These are phyloP conservation scores for Diabrotica virgifera DNA, from an alignment of 1,140 invertebrate species.

Conservation along the genomic window DNA sequence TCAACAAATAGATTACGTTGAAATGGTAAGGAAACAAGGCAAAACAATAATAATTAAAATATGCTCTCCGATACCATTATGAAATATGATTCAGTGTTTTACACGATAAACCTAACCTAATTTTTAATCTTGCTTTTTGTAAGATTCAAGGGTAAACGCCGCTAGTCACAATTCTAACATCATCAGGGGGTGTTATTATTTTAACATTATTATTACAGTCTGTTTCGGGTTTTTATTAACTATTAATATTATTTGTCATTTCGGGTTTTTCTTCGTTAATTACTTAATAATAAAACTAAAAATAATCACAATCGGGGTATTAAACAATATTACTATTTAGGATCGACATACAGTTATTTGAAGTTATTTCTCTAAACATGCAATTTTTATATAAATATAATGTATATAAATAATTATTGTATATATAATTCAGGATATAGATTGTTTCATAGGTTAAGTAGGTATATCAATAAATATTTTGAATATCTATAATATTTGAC, in stretches of 20 bases:
- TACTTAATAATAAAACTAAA: conserved; percentile 6
- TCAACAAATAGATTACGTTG: no score
- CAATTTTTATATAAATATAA: conserved; percentile 19
- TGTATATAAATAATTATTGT: conserved; percentile 18
- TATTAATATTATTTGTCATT: conserved; percentile 3
- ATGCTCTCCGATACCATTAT: no score
- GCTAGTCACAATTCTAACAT: conserved; percentile 47
- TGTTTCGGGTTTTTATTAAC: conserved; percentile 25
- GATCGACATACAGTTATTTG: conserved; percentile 6
- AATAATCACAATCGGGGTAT: conserved; percentile 4
- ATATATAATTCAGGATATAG: conserved; percentile 5
- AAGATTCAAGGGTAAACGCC: conserved; percentile 37
- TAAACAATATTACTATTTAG: conserved; percentile 20
- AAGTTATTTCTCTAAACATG: conserved; percentile 13
- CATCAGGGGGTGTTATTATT: conserved; percentile 21
- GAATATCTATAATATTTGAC: not conserved
- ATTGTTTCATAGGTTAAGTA: conserved; percentile 13
- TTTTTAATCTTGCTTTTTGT: conserved; percentile 33
- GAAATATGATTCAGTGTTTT: conserved; percentile 34
- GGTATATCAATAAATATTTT: not conserved
- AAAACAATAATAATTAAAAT: no score
- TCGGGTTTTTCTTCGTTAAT: conserved; percentile 12
- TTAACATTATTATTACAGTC: conserved; percentile 24
- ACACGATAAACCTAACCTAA: conserved; percentile 41
- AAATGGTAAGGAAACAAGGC: no score